Percentiles rank a stretch among this genome's conserved stretches.
These are phyloP conservation scores for Carcharodon carcharias DNA, from an alignment of 2,797 vertebrate genomes.

Conservation along the genomic window DNA sequence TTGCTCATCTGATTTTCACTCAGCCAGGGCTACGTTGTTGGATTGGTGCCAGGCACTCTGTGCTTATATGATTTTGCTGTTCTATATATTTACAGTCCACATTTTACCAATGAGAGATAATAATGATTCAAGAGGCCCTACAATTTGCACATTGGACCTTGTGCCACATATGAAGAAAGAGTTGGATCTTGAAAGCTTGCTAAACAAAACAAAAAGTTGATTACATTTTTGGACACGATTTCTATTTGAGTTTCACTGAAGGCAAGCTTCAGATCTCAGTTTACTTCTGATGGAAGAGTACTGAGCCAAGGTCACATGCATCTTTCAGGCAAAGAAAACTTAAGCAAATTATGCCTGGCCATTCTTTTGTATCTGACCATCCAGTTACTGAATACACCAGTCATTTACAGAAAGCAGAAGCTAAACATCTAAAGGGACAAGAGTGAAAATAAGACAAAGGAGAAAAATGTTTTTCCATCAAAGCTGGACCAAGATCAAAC, in stretches of 20 bases:
- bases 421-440: background rate
- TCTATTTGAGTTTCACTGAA: background rate
- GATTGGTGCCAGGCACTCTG: background rate
- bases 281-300: background rate
- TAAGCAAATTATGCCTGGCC: background rate
- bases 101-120: slow-evolving; percentile 11
- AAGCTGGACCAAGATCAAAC: background rate
- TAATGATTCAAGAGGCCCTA: background rate
- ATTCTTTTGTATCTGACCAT: background rate
- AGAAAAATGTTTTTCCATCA: background rate
- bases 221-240: background rate
- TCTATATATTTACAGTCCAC: background rate
- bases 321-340: background rate
- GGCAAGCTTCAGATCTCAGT: background rate
- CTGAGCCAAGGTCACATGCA: background rate
- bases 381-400: background rate
- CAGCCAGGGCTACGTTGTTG: too few species aligned
- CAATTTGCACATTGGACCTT: background rate
- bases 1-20: background rate
- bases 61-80: background rate
- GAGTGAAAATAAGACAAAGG: background rate
- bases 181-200: background rate
- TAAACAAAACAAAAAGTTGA: background rate
- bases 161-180: background rate
- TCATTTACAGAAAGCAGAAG: background rate